Base-by-base conservation (phyloP, 2,888 invertebrate species). In the Callinectes sapidus region DNA sequence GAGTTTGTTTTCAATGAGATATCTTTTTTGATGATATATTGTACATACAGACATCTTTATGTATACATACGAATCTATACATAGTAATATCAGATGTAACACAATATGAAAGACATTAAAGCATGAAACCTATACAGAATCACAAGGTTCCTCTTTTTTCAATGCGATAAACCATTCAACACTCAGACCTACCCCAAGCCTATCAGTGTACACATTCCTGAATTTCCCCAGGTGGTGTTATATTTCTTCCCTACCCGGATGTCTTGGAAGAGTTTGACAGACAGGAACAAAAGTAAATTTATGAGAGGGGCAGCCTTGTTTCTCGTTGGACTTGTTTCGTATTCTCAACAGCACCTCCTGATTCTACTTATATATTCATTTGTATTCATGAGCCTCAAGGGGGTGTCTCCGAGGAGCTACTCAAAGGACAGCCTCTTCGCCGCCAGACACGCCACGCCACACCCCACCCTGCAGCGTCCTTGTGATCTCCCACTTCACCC, bases 361-460 rank as follows among this genome's bases (percentile, higher is more conserved):
- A 61, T 61, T 61, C 61, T 61, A 61, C 61, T 61, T 61, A 61
- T 61, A 61, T 61, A 18, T 61, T 71, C 71, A 71, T 71, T 71
- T 6, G 71, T 71, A 71, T 71, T 71, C 71, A 71, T 71, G 71
- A 71, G 71, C 71, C n/a, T 71, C 71, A 71, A 28, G 28, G 28
- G 71, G 71, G 71, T 71, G 71, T 71, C 71, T 71, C 23, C 28
- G 71, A n/a, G 71, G 71, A 28, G 23, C 71, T 71, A n/a, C 23
- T 71, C 71, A 71, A 61, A 61, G 61, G 61, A 61, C 18, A 23
- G 61, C 23, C 18, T 61, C 61, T 61, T 71, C 71, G 71, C 71
- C 71, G 42, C 88, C 54, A 39, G n/a, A 28, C 54, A 48, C 48
- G 23, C 42, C 48, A 71, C 71, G 10, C n/a, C 2, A 18, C 8